Conservation (phyloP, 2,113 vertebrate genomes). For the Artemisiospiza belli region DNA sequence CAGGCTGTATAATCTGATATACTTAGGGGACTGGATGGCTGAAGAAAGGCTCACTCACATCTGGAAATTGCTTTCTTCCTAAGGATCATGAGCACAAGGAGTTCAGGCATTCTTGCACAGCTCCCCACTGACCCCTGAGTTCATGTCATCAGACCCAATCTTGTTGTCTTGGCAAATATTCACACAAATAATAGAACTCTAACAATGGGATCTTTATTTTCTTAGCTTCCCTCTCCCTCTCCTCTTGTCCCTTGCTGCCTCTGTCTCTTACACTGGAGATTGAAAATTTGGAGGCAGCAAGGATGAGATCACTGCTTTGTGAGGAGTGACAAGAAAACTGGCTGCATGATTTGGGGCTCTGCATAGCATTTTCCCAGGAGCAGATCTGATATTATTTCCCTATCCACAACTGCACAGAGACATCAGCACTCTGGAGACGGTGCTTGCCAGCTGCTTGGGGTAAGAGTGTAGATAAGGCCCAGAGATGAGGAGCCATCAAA, state of each 20-base stretch:
- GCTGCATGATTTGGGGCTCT: neutral
- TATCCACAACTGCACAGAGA: constrained; percentile 1
- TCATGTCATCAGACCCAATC: constrained; percentile 57
- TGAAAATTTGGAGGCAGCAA: constrained; percentile 52
- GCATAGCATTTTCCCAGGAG: neutral
- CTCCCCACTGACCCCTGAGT: constrained; percentile 26
- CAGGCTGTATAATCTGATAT: neutral
- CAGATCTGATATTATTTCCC: constrained; percentile 37
- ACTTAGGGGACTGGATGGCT: neutral
- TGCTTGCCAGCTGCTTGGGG: constrained; percentile 11
- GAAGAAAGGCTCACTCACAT: neutral
- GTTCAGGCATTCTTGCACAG: constrained; percentile 49
- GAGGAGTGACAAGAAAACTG: constrained; percentile 36
- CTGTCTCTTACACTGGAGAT: constrained; percentile 43
- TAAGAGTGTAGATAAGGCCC: constrained; percentile 60
- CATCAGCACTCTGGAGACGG: constrained; percentile 21
- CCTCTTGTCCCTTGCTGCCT: constrained; percentile 32
- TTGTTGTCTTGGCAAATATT: constrained; percentile 65
- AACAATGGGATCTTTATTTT: constrained; percentile 72
- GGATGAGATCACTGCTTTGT: constrained; percentile 65
- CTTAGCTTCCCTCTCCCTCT: neutral
- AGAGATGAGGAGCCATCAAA: constrained; percentile 43
- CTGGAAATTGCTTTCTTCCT: constrained; percentile 44
- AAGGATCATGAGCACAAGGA: neutral
- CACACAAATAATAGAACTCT: constrained; percentile 44